Base-by-base conservation (phyloP, 2,888 invertebrate genomes). In the Pollenia amentaria region DNA sequence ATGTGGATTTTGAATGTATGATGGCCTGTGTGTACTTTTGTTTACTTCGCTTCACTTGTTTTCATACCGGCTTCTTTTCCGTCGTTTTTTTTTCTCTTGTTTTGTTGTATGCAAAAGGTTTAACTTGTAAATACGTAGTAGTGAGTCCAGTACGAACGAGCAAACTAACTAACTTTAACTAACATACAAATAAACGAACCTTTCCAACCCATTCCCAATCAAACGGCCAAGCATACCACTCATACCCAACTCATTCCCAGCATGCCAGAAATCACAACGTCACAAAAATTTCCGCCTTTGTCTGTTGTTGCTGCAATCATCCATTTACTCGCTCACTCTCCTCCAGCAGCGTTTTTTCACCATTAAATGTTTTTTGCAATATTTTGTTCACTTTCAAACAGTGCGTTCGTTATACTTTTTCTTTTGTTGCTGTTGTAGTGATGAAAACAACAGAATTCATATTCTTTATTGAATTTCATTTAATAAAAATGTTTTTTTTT, bases 401-500 rank as follows among this genome's bases (percentile, higher is more conserved):
- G 40, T 70, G 81, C 77, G 72, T 75, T 78, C 77, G 72, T 65
- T 72, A 55, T 53, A 48, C 11, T 55, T 78, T 64, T 60, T 60
- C 16, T 42, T 64, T 79, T 57, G 29, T 40, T 65, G 80, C 21
- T 55, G 65, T 65, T 80, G 55, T 76, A 65, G 80, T 76, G 76
- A 76, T 76, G 82, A 76, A 69, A 82, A 69, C 65, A 84, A 42
- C 53, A 65, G 38, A 84, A 78, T 72, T 80, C 76, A 77, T 80
- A 82, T 85, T 85, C 81, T 81, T 82, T 57, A 72, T 51, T 67
- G 72, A 80, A 81, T 81, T 80, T 75, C 64, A 75, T 79, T 80
- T 85, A 70, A 85, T 42, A 91, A 91, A 29, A 91, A 90, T 91
- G 42, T 91, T 92, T 92, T 93, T 92, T 92, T 92, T 91, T 91